phyloP scores from a whole-genome alignment of 2,888 invertebrate genomes.

The Camponotus fellah region DNA sequence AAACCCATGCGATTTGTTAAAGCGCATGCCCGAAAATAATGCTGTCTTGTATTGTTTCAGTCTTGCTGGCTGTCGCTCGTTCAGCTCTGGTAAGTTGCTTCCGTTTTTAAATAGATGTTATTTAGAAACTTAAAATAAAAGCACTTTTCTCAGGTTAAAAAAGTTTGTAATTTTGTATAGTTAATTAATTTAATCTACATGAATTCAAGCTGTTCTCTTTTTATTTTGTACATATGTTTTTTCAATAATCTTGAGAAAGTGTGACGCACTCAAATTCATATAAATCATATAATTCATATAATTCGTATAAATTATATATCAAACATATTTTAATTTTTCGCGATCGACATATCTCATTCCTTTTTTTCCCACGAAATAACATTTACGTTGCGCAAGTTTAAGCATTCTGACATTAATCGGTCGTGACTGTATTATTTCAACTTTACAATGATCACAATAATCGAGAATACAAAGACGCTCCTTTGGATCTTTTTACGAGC shows the following conservation, averaged over 20 bases:
- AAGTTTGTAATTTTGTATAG: neutral
- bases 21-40: conserved; percentile 27
- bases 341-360: conserved; percentile 18
- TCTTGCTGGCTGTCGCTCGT: conserved; percentile 81
- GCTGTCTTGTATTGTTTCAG: conserved; percentile 77
- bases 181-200: neutral
- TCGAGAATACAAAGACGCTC: conserved; percentile 36
- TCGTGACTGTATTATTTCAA: conserved; percentile 49
- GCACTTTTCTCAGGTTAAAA: neutral
- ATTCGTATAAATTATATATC: conserved; percentile 1
- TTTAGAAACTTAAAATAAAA: neutral
- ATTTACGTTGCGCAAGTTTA: conserved; percentile 67
- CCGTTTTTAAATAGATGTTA: neutral
- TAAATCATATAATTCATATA: neutral
- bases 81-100: conserved; percentile 80
- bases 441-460: conserved; percentile 31
- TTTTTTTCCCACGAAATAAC: conserved; percentile 48
- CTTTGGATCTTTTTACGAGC: conserved; percentile 30
- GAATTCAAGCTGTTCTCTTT: neutral
- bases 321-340: conserved; percentile 5
- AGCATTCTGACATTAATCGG: conserved; percentile 61
- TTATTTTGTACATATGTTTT: neutral
- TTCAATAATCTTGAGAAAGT: conserved; percentile 9
- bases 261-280: neutral
- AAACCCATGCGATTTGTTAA: conserved; percentile 22